Percentiles rank a stretch among this genome's conserved stretches.
phyloP scores from a whole-genome alignment of 2,797 vertebrate species.

The Bryconaethiops microstoma region DNA sequence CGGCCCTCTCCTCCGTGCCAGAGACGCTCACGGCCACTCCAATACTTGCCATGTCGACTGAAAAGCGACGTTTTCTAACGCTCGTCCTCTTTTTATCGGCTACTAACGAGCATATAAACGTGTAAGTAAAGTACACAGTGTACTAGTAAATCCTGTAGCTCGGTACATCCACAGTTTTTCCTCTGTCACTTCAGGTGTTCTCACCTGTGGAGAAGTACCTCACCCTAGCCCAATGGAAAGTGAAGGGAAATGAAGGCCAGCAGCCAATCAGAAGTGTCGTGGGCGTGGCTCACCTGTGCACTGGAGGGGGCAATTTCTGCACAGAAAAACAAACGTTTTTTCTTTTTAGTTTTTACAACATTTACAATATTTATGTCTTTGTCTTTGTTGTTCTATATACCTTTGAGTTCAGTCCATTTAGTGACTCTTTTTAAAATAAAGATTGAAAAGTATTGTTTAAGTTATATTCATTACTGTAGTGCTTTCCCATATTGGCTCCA shows the following conservation, averaged over 20 bases:
- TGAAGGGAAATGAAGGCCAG: not conserved
- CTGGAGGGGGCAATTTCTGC: not conserved
- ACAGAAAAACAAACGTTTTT: not conserved
- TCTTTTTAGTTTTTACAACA: no score
- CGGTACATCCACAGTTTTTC: constrained; percentile 67
- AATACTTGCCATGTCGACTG: constrained; percentile 78
- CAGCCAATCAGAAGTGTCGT: constrained; percentile 64
- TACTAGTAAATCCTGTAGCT: constrained; percentile 57
- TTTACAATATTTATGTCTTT: not conserved
- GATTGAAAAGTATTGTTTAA: no score
- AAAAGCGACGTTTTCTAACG: not conserved
- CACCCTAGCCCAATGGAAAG: constrained; percentile 49
- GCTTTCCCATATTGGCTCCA: no score
- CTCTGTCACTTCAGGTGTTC: constrained; percentile 72
- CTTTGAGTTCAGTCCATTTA: no score
- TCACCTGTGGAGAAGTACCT: constrained; percentile 83
- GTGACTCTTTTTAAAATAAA: no score
- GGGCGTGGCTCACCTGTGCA: constrained; percentile 67
- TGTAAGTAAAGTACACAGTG: constrained; percentile 20
- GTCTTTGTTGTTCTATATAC: no score
- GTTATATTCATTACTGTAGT: no score
- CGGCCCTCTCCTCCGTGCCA: constrained; percentile 78
- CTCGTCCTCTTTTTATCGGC: constrained; percentile 7
- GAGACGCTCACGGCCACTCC: constrained; percentile 79
- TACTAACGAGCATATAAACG: constrained; percentile 18